Evolutionary conservation across 2,888 invertebrate genomes (phyloP).

Genomic region (Meiosimyza decipiens): DNA sequence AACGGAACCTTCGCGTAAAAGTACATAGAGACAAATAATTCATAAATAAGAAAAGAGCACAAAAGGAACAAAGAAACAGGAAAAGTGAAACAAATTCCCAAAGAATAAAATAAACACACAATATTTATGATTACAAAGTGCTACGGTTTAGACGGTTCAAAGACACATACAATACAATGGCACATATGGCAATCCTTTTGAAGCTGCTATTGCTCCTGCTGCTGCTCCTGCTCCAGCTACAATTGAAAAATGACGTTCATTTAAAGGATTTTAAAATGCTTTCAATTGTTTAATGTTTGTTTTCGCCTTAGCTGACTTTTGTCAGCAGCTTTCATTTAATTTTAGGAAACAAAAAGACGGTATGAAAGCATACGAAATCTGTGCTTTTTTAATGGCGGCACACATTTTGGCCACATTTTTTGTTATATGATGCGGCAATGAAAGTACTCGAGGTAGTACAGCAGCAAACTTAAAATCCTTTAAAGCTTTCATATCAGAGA

Average conservation of each 20-base stretch:
- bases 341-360: background rate
- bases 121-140: slow-evolving; percentile 34
- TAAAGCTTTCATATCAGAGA: too few species aligned
- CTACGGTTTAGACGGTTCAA: slow-evolving; percentile 7
- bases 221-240: slow-evolving; percentile 11
- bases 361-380: background rate
- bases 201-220: slow-evolving; percentile 1
- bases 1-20: background rate
- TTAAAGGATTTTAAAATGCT: slow-evolving; percentile 24
- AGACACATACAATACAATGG: background rate
- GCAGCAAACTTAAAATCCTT: too few species aligned
- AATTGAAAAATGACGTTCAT: slow-evolving; percentile 32
- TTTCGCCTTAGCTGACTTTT: slow-evolving; percentile 20
- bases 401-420: slow-evolving; percentile 26
- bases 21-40: slow-evolving; percentile 31
- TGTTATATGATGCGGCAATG: too few species aligned
- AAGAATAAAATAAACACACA: slow-evolving; percentile 32
- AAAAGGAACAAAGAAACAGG: background rate
- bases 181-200: slow-evolving; percentile 1
- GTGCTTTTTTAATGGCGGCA: slow-evolving; percentile 27
- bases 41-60: slow-evolving; percentile 18
- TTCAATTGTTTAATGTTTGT: slow-evolving; percentile 17
- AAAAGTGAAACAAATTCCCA: slow-evolving; percentile 12
- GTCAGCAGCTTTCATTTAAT: slow-evolving; percentile 8
- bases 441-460: too few species aligned